Conservation (phyloP, 2,888 invertebrate genomes). For the Pharmacophagus antenor region DNA sequence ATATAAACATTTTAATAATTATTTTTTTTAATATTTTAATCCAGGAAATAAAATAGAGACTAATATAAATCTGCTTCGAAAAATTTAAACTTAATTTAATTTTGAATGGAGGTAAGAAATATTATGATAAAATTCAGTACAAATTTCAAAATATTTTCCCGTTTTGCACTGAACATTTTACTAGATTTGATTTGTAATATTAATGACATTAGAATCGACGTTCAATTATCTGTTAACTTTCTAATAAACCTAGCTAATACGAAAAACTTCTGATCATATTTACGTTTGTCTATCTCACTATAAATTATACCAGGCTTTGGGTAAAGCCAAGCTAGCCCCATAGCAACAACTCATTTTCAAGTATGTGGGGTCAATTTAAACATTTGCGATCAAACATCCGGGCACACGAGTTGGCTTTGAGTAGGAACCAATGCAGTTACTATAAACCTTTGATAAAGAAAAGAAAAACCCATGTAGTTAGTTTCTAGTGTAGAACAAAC, state of each 20-base stretch:
- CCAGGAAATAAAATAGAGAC: too few species aligned
- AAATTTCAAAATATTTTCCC: not conserved
- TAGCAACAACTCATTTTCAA: too few species aligned
- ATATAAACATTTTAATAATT: too few species aligned
- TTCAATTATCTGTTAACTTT: not conserved
- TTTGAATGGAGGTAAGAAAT: slow-evolving; percentile 9
- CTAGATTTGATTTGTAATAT: not conserved
- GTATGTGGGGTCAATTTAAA: not conserved
- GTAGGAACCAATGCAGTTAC: too few species aligned
- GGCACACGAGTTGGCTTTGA: too few species aligned
- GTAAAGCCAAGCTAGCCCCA: not conserved
- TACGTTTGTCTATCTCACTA: not conserved
- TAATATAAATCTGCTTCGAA: too few species aligned
- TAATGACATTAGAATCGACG: not conserved
- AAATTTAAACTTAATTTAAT: slow-evolving; percentile 5
- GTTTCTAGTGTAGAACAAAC: too few species aligned
- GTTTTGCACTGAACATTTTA: not conserved
- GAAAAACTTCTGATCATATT: not conserved
- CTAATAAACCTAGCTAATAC: too few species aligned
- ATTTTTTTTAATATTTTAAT: too few species aligned
- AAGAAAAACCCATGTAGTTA: too few species aligned
- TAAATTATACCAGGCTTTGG: not conserved
- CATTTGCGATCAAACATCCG: not conserved
- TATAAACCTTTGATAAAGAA: too few species aligned
- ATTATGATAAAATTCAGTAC: slow-evolving; percentile 1